Evolutionary conservation across 1,140 invertebrate genomes (phyloP).

Genomic region (Globodera rostochiensis): DNA sequence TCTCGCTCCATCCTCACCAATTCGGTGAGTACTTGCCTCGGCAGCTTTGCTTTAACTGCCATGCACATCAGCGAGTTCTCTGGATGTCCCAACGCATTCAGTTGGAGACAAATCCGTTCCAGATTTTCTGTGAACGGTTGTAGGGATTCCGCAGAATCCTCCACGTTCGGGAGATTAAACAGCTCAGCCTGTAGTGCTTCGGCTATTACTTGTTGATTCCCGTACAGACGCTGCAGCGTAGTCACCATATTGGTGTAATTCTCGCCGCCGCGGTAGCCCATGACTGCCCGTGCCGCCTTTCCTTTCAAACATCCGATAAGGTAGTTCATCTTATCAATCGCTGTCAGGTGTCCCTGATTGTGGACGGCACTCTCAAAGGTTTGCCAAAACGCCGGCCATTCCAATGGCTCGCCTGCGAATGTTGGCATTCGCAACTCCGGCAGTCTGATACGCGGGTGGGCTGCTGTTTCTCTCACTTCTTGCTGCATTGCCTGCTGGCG

Average conservation of each 20-base stretch:
- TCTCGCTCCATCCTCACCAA: constrained; percentile 12
- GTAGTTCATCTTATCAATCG: background rate
- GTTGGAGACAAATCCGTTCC: constrained; percentile 9
- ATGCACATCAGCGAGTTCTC: constrained; percentile 8
- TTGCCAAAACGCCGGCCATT: constrained; percentile 19
- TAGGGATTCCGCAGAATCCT: background rate
- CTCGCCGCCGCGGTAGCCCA: background rate
- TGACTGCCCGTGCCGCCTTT: constrained; percentile 3
- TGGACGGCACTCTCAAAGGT: background rate
- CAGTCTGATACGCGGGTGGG: background rate
- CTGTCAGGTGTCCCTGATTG: background rate
- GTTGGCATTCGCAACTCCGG: background rate
- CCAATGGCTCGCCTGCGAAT: constrained; percentile 11
- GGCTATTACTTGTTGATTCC: background rate
- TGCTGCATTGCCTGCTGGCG: too few relatives aligned
- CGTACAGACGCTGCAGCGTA: background rate
- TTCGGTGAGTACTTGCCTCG: background rate
- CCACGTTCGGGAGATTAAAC: background rate
- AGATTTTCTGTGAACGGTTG: background rate
- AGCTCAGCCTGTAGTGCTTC: constrained; percentile 10
- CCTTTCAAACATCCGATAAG: constrained; percentile 11
- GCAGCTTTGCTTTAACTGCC: constrained; percentile 2
- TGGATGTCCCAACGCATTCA: background rate
- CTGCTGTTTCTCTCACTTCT: too few relatives aligned
- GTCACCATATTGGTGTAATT: background rate